Evolutionary conservation across 2,797 vertebrate species (phyloP).

Genomic region (Miichthys miiuy): DNA sequence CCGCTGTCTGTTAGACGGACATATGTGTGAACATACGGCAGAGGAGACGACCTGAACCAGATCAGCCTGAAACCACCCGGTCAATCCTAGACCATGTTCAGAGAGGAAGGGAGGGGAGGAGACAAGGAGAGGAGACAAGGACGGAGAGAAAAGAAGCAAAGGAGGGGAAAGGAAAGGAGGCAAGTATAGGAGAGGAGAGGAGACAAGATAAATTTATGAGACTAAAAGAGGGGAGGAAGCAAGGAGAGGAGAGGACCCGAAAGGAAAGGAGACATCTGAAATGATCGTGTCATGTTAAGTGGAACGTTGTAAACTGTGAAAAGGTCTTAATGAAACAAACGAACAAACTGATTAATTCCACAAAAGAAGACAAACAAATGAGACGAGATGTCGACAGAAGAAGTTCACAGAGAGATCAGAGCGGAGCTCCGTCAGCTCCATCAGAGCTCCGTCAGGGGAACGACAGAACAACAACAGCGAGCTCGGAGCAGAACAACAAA

Average conservation of each 20-base stretch:
- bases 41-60: conserved; percentile 23
- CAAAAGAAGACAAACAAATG: no score
- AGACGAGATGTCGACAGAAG: background rate
- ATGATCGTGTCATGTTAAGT: no score
- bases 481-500: conserved; percentile 23
- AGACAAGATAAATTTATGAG: no score
- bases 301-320: no score
- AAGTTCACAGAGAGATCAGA: background rate
- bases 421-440: background rate
- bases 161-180: background rate
- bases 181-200: background rate
- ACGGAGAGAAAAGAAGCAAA: background rate
- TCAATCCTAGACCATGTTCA: conserved; percentile 20
- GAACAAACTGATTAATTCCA: background rate
- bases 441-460: background rate
- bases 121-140: no score
- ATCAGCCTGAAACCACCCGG: conserved; percentile 32
- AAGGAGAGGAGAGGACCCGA: background rate
- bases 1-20: background rate
- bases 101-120: background rate
- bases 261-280: no score
- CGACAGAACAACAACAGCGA: background rate
- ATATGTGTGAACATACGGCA: conserved; percentile 55
- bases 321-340: background rate
- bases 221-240: background rate